Base-by-base conservation (phyloP, 2,888 invertebrate species). In the Merodon equestris region DNA sequence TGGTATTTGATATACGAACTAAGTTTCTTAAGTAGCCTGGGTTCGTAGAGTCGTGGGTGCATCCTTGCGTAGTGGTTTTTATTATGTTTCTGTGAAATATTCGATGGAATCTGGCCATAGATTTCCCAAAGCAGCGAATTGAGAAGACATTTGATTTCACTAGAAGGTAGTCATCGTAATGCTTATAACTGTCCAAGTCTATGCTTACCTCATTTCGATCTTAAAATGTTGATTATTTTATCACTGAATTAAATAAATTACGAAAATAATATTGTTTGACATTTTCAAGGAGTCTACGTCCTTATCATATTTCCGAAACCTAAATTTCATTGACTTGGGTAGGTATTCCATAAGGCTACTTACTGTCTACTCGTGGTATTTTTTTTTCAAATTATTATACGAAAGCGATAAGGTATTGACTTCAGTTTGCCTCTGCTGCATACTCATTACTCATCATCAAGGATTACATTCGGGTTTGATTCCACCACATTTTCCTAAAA, bases 51-150 rank as follows among this genome's bases (percentile, higher is more conserved):
- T 19, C 18, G 56, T 3, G 57, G 72, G n/a, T 73, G 51, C 77
- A 77, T 67, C 60, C 27, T 72, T 3, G 9, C 15, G 0, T 45
- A 47, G 1, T 47, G 19, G 9, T 17, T 48, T 18, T 17, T 38
- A 1, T n/a, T 5, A 9, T 19, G 56, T 9, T 40, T 57, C 40
- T 36, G 45, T 2, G 36, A 34, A 12, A 34, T 18, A 13, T 9
- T 38, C 7, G 42, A 58, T 12, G 72, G 42, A 57, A 17, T 44
- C 10, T 12, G 47, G 60, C 87, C 87, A 66, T 88, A 88, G 74
- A 88, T 88, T 79, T 87, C 87, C 84, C 84, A 86, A 27, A 88
- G 83, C 53, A 88, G 71, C 58, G 85, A 84, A 63, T 84, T 85
- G 27, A 88, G 81, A 34, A 87, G 81, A 9, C 72, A 71, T 79